Conservation (phyloP, 2,797 vertebrate species). For the Syngnathus rostellatus region DNA sequence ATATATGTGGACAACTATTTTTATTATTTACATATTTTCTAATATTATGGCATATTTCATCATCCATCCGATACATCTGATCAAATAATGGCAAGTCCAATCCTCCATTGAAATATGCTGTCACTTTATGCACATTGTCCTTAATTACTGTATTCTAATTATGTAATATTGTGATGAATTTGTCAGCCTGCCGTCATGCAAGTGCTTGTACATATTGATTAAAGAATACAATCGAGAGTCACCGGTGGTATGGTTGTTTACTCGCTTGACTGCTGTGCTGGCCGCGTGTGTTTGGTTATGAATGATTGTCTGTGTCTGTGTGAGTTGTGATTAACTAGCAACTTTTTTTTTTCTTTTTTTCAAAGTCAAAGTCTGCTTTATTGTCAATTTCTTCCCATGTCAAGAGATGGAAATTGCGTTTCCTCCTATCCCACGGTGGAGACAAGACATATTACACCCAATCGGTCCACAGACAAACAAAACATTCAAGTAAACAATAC, state of each 20-base stretch:
- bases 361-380: too few relatives aligned
- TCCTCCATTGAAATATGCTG: neutral
- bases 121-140: neutral
- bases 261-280: too few relatives aligned
- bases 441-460: too few relatives aligned
- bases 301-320: too few relatives aligned
- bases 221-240: neutral
- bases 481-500: too few relatives aligned
- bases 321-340: too few relatives aligned
- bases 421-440: too few relatives aligned
- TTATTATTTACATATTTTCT: neutral
- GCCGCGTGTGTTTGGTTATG: too few relatives aligned
- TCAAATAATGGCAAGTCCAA: neutral
- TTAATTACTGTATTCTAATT: neutral
- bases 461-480: too few relatives aligned
- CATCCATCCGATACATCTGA: neutral
- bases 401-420: too few relatives aligned
- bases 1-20: neutral
- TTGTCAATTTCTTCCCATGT: too few relatives aligned
- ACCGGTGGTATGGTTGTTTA: neutral
- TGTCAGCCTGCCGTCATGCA: neutral
- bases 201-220: neutral
- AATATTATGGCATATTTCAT: neutral
- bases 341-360: too few relatives aligned
- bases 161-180: neutral